These are phyloP conservation scores for Leptopilina syphax DNA, from an alignment of 2,888 invertebrate genomes.

Conservation along the genomic window DNA sequence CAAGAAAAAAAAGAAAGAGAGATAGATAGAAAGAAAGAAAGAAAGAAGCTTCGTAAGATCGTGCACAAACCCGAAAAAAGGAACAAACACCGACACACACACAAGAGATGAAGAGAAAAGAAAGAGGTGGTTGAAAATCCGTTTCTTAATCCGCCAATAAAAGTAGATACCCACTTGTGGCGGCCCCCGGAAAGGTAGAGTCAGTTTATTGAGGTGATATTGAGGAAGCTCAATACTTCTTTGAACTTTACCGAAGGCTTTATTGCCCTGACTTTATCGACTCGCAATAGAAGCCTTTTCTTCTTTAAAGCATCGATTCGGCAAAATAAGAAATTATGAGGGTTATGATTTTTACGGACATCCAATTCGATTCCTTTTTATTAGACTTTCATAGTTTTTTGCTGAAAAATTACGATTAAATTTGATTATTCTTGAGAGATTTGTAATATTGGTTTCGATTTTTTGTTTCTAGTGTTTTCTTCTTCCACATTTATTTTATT, in stretches of 20 bases:
- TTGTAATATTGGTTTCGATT: background rate
- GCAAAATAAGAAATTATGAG: constrained; percentile 34
- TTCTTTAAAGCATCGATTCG: constrained; percentile 21
- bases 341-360: constrained; percentile 16
- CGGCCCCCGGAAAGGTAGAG: constrained; percentile 18
- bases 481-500: too few relatives aligned
- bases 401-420: background rate
- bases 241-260: constrained; percentile 37
- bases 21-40: background rate
- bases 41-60: too few relatives aligned
- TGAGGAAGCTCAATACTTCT: constrained; percentile 40
- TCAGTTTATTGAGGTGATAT: constrained; percentile 39
- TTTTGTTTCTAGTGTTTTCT: too few relatives aligned
- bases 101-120: constrained; percentile 14
- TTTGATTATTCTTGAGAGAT: background rate
- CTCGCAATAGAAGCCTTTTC: constrained; percentile 17
- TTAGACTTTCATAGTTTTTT: background rate
- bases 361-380: background rate
- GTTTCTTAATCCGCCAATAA: constrained; percentile 40
- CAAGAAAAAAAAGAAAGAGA: background rate
- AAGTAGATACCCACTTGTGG: constrained; percentile 40
- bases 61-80: background rate
- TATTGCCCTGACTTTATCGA: constrained; percentile 38
- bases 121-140: constrained; percentile 32
- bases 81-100: background rate